Conservation (phyloP, 2,797 vertebrate genomes). For the Centroberyx gerrardi region DNA sequence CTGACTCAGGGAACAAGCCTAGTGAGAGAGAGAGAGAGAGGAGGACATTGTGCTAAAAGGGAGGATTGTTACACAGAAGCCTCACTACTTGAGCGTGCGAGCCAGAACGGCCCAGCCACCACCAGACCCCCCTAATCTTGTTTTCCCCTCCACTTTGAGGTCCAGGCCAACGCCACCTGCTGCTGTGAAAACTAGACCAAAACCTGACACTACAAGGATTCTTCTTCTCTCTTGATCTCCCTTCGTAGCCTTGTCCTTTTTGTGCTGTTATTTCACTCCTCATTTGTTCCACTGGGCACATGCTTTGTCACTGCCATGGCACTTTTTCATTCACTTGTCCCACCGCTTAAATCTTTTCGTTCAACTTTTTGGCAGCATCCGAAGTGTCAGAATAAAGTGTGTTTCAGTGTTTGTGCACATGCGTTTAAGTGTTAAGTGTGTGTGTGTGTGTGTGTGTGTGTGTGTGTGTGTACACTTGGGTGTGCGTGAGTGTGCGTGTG, state of each 20-base stretch:
- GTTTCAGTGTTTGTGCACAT: conserved; percentile 1
- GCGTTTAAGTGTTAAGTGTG: conserved; percentile 32
- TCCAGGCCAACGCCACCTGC: conserved; percentile 40
- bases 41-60: conserved; percentile 69
- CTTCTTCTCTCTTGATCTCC: conserved; percentile 3
- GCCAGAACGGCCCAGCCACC: conserved; percentile 53
- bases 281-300: conserved; percentile 25
- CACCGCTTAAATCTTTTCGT: no score
- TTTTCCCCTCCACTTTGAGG: conserved; percentile 52
- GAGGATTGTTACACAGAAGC: conserved; percentile 50
- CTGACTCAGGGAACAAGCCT: conserved; percentile 86
- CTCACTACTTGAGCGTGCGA: conserved; percentile 55
- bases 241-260: not conserved
- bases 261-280: conserved; percentile 48
- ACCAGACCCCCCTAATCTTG: conserved; percentile 38
- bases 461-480: conserved; percentile 13
- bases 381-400: conserved; percentile 19
- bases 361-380: conserved; percentile 2
- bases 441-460: conserved; percentile 11
- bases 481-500: conserved; percentile 20
- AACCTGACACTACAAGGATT: conserved; percentile 39
- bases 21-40: conserved; percentile 57
- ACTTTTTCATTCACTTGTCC: not conserved
- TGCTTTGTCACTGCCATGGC: conserved; percentile 5
- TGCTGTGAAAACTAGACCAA: conserved; percentile 30